Evolutionary conservation across 2,797 vertebrate genomes (phyloP).

Genomic region (Oophaga sylvatica): DNA sequence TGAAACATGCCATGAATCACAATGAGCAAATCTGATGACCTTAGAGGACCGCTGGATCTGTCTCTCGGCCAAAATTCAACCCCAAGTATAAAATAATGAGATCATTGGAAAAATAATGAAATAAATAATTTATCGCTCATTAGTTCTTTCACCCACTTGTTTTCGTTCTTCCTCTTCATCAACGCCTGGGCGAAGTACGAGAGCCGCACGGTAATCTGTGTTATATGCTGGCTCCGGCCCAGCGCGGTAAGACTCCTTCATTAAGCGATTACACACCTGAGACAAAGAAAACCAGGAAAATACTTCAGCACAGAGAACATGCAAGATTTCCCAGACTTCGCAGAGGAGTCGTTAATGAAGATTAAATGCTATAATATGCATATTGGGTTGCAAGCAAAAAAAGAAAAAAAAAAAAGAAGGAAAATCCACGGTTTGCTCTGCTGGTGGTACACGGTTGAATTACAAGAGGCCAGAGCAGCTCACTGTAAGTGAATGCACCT

Average conservation of each 20-base stretch:
- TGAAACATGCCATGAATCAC: not conserved
- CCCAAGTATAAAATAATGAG: not conserved
- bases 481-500: no score
- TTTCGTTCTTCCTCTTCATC: conserved; percentile 81
- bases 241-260: conserved; percentile 48
- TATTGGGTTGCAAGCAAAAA: not conserved
- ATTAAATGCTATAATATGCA: not conserved
- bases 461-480: no score
- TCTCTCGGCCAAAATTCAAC: not conserved
- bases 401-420: no score
- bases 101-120: not conserved
- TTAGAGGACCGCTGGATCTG: not conserved
- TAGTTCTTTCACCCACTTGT: conserved; percentile 73
- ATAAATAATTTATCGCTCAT: conserved; percentile 11
- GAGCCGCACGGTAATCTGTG: conserved; percentile 59
- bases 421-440: no score
- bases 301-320: not conserved
- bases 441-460: no score
- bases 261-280: conserved; percentile 67
- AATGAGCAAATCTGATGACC: not conserved
- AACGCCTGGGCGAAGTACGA: conserved; percentile 75
- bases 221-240: conserved; percentile 56
- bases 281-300: conserved; percentile 21
- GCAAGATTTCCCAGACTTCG: not conserved
- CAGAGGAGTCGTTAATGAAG: no score